phyloP scores from a whole-genome alignment of 37 sponge, comb jelly and placozoan genomes.

The Cladorhizidae sp. region DNA sequence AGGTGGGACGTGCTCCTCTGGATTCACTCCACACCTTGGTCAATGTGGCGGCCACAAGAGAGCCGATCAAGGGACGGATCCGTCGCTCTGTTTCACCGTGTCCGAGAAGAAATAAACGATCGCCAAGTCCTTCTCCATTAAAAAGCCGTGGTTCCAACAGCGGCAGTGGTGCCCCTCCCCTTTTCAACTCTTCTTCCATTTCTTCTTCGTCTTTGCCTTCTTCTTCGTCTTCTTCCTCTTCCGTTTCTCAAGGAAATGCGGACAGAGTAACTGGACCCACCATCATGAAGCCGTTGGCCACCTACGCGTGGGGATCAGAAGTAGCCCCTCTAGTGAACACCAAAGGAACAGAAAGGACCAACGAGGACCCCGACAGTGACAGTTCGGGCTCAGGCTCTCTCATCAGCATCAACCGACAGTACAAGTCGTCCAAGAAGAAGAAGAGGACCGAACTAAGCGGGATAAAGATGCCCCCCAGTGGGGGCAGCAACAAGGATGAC shows the following conservation, averaged over 20 bases:
- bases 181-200: too few relatives aligned
- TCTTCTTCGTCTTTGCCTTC: too few relatives aligned
- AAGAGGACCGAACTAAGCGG: constrained; percentile 6
- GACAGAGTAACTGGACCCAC: background rate
- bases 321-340: background rate
- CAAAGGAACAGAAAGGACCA: background rate
- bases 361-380: constrained; percentile 67
- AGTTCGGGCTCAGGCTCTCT: constrained; percentile 78
- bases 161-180: too few relatives aligned
- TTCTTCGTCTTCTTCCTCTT: background rate
- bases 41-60: constrained; percentile 35
- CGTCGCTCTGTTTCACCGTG: constrained; percentile 13
- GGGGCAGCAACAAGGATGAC: constrained; percentile 1
- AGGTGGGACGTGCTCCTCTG: background rate
- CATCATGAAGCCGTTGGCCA: constrained; percentile 4
- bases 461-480: background rate
- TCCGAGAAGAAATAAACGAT: background rate
- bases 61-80: constrained; percentile 3
- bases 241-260: background rate
- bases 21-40: constrained; percentile 21
- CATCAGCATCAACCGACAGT: constrained; percentile 28
- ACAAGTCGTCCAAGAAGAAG: constrained; percentile 3
- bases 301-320: background rate
- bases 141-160: background rate
- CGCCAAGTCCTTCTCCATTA: constrained; percentile 12